Conservation (phyloP, 2,113 vertebrate genomes). For the Clarias macrocephalus region DNA sequence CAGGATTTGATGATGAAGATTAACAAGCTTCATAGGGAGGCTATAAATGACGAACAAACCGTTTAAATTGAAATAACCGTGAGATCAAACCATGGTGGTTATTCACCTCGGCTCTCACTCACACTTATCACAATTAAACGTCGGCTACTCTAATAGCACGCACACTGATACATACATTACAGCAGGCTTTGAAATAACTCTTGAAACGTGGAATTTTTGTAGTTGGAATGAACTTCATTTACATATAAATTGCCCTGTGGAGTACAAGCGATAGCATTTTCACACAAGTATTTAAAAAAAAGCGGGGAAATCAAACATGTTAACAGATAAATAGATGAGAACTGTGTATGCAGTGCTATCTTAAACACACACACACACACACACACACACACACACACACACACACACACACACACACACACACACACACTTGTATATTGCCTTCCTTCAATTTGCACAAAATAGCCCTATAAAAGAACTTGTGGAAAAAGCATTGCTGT, state of each 20-base stretch:
- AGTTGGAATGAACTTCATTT: slow-evolving; percentile 30
- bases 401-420: neutral
- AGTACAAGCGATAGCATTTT: slow-evolving; percentile 21
- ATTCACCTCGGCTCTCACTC: slow-evolving; percentile 2
- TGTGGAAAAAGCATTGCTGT: neutral
- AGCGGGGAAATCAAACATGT: neutral
- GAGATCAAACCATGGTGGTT: slow-evolving; percentile 28
- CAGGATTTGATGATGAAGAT: slow-evolving; percentile 1
- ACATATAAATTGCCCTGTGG: slow-evolving; percentile 45
- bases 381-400: no score
- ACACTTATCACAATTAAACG: slow-evolving; percentile 38
- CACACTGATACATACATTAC: slow-evolving; percentile 44
- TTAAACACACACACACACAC: neutral
- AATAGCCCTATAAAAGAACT: neutral
- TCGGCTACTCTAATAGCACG: slow-evolving; percentile 9
- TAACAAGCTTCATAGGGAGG: slow-evolving; percentile 12
- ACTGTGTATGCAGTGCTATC: neutral
- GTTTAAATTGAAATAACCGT: slow-evolving; percentile 6
- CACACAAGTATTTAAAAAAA: neutral
- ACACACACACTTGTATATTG: neutral
- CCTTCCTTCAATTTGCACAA: neutral
- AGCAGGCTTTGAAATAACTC: slow-evolving; percentile 35
- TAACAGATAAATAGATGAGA: slow-evolving; percentile 22
- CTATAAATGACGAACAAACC: slow-evolving; percentile 7
- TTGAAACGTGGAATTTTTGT: slow-evolving; percentile 22